These are phyloP conservation scores for Parotia lawesii DNA, from an alignment of 2,113 vertebrate species.

Conservation along the genomic window DNA sequence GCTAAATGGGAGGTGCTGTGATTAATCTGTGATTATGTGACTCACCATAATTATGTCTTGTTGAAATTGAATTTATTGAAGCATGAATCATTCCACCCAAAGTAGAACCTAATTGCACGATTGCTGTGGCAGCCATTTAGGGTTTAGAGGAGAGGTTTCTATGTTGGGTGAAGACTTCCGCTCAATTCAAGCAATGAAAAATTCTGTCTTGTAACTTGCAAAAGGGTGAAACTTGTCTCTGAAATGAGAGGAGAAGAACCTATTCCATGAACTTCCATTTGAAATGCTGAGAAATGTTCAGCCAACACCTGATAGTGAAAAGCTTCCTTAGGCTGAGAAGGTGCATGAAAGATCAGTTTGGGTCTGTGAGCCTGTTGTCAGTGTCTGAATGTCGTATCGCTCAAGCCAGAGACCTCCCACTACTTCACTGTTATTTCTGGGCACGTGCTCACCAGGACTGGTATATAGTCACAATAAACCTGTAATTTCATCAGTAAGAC, in stretches of 20 bases:
- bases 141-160: constrained; percentile 34
- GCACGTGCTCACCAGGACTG: background rate
- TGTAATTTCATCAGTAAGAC: constrained; percentile 25
- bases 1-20: constrained; percentile 68
- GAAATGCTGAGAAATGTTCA: background rate
- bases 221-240: background rate
- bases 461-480: background rate
- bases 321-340: background rate
- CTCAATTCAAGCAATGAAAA: background rate
- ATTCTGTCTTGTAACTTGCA: background rate
- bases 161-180: background rate
- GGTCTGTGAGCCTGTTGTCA: background rate
- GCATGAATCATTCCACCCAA: constrained; percentile 73
- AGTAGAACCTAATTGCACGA: constrained; percentile 68
- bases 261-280: background rate
- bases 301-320: background rate
- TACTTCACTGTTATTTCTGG: background rate
- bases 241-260: background rate
- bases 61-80: constrained; percentile 76
- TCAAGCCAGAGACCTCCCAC: constrained; percentile 4
- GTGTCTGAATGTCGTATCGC: background rate
- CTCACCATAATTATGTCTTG: constrained; percentile 78
- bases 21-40: constrained; percentile 77
- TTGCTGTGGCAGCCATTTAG: constrained; percentile 4
- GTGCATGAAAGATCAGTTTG: background rate